Evolutionary conservation across 2,888 invertebrate species (phyloP).

Genomic region (Amblyteles armatorius): DNA sequence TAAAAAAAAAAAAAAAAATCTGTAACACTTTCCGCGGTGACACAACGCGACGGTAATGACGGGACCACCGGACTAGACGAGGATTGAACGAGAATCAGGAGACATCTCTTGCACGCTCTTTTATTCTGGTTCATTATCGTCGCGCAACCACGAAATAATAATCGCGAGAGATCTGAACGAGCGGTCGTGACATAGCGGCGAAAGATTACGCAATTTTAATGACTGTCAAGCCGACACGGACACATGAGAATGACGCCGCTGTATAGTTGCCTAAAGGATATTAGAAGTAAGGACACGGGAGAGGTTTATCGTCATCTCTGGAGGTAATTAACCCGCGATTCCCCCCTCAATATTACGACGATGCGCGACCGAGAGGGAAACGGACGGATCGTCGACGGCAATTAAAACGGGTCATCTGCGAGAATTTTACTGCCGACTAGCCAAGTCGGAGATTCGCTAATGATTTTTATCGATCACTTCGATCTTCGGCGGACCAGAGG

Average conservation of each 20-base stretch:
- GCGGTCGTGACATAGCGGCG: constrained; percentile 26
- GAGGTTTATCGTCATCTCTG: constrained; percentile 44
- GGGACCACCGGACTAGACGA: constrained; percentile 19
- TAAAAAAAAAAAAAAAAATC: background rate
- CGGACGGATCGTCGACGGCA: constrained; percentile 42
- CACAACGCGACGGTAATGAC: constrained; percentile 16
- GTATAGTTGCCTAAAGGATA: constrained; percentile 12
- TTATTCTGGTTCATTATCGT: constrained; percentile 53
- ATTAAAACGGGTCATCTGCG: constrained; percentile 62
- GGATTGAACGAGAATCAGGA: background rate
- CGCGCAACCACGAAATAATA: constrained; percentile 61
- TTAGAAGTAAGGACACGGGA: constrained; percentile 54
- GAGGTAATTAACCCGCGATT: constrained; percentile 66
- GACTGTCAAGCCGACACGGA: constrained; percentile 38
- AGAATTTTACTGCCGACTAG: constrained; percentile 60
- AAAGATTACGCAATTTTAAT: constrained; percentile 63
- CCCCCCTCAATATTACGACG: constrained; percentile 50
- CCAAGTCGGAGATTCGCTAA: constrained; percentile 31
- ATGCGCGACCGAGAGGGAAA: constrained; percentile 30
- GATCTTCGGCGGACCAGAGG: constrained; percentile 43
- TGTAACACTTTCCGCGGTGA: background rate
- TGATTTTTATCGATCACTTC: constrained; percentile 54
- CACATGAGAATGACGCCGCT: constrained; percentile 15
- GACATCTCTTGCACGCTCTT: constrained; percentile 12
- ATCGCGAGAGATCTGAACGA: constrained; percentile 38